These are phyloP conservation scores for Oophaga sylvatica DNA, from an alignment of 2,797 vertebrate species.

Conservation along the genomic window DNA sequence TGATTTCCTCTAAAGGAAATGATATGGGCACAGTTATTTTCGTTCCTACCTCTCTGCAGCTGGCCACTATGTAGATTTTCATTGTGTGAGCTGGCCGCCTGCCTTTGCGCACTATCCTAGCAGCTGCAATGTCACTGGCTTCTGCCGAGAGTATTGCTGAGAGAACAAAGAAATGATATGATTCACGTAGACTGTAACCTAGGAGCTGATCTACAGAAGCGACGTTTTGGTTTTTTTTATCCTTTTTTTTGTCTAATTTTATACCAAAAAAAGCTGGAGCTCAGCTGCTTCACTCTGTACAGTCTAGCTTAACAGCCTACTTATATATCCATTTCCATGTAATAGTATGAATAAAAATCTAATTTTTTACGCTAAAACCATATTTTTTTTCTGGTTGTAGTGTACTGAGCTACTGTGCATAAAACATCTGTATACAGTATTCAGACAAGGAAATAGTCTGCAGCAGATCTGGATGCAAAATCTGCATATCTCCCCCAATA, in stretches of 20 bases:
- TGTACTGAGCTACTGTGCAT: not conserved
- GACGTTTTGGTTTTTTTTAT: not conserved
- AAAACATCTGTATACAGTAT: not conserved
- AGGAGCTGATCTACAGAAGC: not conserved
- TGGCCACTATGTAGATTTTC: slow-evolving; percentile 44
- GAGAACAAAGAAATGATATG: slow-evolving; percentile 33
- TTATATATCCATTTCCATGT: not conserved
- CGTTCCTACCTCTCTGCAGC: slow-evolving; percentile 49
- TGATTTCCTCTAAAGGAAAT: slow-evolving; percentile 53
- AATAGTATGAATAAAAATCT: not conserved
- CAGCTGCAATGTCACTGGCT: slow-evolving; percentile 52
- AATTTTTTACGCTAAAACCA: not conserved
- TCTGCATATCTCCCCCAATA: too few species aligned
- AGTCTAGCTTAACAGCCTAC: not conserved
- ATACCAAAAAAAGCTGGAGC: not conserved
- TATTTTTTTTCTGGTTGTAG: not conserved
- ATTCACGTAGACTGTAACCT: slow-evolving; percentile 41
- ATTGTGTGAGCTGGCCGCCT: slow-evolving; percentile 44
- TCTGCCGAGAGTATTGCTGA: slow-evolving; percentile 26
- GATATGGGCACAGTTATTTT: slow-evolving; percentile 49
- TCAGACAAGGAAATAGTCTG: too few species aligned
- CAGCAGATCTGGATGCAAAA: too few species aligned
- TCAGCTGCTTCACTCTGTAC: not conserved
- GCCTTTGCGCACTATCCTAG: slow-evolving; percentile 36
- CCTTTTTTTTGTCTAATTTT: not conserved